Base-by-base conservation (phyloP, 2,113 vertebrate genomes). In the Xenotilapia caudafasciata region DNA sequence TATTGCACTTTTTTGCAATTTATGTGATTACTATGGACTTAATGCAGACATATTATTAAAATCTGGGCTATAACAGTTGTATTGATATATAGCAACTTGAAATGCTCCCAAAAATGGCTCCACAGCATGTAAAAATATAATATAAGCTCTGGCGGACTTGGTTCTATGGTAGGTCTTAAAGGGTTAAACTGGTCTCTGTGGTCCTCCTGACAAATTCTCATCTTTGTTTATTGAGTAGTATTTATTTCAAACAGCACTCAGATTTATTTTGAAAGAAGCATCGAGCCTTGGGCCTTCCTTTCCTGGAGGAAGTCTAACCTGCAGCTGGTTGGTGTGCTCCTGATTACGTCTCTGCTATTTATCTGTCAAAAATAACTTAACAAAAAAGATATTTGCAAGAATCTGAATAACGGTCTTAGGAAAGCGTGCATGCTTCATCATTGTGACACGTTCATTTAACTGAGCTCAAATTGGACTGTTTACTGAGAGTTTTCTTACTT, bases 31-130 rank as follows among this genome's bases (percentile, higher is more conserved):
- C 33, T 33, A 33, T 33, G 33, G 0, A 33, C 33, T 33, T 33
- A 33, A 33, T 33, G 33, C 33, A 33, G 7, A 33, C 33, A 33
- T 33, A 8, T 33, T 33, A 33, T 33, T 33, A 33, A 8, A 33
- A 33, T 33, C 0, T 33, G 33, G 33, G 7, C 3, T 33, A 0
- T 33, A 33, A 33, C 0, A 0, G 33, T 33, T 33, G 33, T 33
- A 33, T 33, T 33, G 33, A 33, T 33, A 7, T 33, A 33, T 8
- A 33, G 1, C 33, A 33, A 0, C 33, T 33, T 33, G 33, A 33
- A 33, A 33, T 33, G 33, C 33, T 33, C 33, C 33, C 33, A 33
- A 8, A 33, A 8, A 33, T 8, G 33, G 33, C 33, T 33, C 7
- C 33, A 33, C 33, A 33, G 33, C 33, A 33, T 33, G 7, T 33